These are phyloP conservation scores for Protophormia terraenovae DNA, from an alignment of 2,888 invertebrate genomes.

Conservation along the genomic window DNA sequence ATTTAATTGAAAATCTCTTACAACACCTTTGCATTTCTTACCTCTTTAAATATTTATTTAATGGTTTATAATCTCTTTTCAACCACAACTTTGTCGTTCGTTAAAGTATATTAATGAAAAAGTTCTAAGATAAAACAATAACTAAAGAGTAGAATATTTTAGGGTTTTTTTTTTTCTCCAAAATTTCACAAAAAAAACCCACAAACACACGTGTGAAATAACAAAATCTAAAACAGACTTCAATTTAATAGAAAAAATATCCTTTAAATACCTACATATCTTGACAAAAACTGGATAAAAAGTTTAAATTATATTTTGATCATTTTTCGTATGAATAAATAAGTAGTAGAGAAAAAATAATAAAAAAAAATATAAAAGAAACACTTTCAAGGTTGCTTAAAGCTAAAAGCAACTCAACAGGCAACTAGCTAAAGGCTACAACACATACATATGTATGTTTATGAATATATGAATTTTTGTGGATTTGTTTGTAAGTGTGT, in stretches of 20 bases:
- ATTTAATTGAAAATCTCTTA: neutral
- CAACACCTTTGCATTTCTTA: neutral
- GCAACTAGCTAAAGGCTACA: neutral
- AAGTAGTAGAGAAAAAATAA: no score
- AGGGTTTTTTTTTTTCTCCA: no score
- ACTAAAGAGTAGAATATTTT: no score
- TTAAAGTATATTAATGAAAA: neutral
- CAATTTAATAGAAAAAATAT: neutral
- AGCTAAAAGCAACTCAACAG: neutral
- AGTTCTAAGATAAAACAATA: neutral
- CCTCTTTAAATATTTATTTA: neutral
- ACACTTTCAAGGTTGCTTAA: neutral
- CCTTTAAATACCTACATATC: no score
- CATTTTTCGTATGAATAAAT: slow-evolving; percentile 27
- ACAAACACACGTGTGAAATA: no score
- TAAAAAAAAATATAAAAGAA: no score
- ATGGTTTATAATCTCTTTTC: neutral
- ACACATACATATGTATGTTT: no score
- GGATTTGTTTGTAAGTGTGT: neutral
- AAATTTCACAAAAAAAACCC: no score
- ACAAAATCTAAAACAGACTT: neutral
- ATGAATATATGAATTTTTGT: no score
- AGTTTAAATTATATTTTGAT: slow-evolving; percentile 13
- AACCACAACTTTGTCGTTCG: neutral
- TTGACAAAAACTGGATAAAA: neutral